A percentile compares a stretch with the other conserved stretches of the same genome.
Evolutionary conservation across 2,113 vertebrate species (phyloP).

Genomic region (Delphinus delphis): DNA sequence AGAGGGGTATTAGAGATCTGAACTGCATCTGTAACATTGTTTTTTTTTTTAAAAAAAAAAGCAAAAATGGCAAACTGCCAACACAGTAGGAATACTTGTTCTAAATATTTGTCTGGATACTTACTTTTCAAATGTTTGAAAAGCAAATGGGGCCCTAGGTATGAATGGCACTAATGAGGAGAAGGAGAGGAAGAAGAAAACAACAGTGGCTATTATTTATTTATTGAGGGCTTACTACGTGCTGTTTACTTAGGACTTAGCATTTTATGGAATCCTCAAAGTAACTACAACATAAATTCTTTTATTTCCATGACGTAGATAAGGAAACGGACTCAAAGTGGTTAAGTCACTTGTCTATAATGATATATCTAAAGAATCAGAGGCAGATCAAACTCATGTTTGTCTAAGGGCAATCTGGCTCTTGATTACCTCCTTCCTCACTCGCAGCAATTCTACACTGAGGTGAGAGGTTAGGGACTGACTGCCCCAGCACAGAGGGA

Average conservation of each 20-base stretch:
- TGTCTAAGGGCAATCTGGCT: not conserved
- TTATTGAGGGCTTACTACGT: not conserved
- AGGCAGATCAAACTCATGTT: not conserved
- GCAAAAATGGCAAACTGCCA: not conserved
- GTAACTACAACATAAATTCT: not conserved
- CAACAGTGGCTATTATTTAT: not conserved
- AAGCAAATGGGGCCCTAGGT: not conserved
- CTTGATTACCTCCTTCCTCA: not conserved
- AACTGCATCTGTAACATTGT: not conserved
- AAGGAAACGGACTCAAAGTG: not conserved
- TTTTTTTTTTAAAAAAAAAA: not conserved
- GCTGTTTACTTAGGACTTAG: not conserved
- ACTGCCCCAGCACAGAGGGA: not conserved
- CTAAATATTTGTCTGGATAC: not conserved
- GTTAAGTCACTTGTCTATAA: not conserved
- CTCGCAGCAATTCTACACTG: not conserved
- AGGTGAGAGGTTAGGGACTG: not conserved
- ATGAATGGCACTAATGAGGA: not conserved
- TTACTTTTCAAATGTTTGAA: not conserved
- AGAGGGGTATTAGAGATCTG: not conserved
- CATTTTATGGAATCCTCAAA: not conserved
- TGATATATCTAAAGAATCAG: not conserved
- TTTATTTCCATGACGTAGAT: not conserved
- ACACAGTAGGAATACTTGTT: not conserved
- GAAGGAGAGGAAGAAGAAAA: not conserved